Evolutionary conservation across 2,888 invertebrate genomes (phyloP).

Genomic region (Agrochola lota): DNA sequence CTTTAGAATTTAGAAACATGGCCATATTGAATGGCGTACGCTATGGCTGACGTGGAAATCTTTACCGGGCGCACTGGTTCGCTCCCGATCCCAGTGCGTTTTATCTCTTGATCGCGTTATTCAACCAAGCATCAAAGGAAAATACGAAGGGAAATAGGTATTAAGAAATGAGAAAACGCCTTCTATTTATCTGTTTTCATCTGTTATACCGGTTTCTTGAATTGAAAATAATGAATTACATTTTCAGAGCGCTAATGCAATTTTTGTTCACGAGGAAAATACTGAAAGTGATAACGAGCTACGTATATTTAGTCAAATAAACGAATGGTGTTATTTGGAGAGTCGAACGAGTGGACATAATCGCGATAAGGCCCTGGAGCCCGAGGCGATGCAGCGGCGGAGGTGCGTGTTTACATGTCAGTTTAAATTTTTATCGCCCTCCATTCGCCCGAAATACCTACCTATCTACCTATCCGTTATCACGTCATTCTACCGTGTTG

Average conservation of each 20-base stretch:
- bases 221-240: constrained; percentile 55
- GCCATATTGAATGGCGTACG: constrained; percentile 77
- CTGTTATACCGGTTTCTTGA: constrained; percentile 77
- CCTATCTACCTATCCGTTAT: constrained; percentile 81
- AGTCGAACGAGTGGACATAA: constrained; percentile 70
- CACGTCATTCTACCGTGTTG: constrained; percentile 81
- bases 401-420: constrained; percentile 80
- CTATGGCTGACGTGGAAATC: constrained; percentile 74
- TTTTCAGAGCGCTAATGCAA: constrained; percentile 28
- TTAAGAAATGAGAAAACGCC: constrained; percentile 82
- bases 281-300: constrained; percentile 32
- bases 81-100: constrained; percentile 81
- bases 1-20: constrained; percentile 71
- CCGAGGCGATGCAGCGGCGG: constrained; percentile 75
- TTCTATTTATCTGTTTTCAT: constrained; percentile 81
- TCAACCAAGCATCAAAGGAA: constrained; percentile 88
- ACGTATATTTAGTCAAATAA: constrained; percentile 51
- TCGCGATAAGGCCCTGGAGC: constrained; percentile 73
- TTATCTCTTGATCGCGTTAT: constrained; percentile 89
- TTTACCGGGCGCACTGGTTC: constrained; percentile 78
- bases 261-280: constrained; percentile 21
- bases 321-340: constrained; percentile 59
- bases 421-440: constrained; percentile 84
- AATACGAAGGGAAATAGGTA: constrained; percentile 81
- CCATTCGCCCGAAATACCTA: constrained; percentile 81